Percentiles rank a stretch among this genome's conserved stretches.
phyloP scores from a whole-genome alignment of 2,797 vertebrate genomes.

The Tauraco hartlaubi region DNA sequence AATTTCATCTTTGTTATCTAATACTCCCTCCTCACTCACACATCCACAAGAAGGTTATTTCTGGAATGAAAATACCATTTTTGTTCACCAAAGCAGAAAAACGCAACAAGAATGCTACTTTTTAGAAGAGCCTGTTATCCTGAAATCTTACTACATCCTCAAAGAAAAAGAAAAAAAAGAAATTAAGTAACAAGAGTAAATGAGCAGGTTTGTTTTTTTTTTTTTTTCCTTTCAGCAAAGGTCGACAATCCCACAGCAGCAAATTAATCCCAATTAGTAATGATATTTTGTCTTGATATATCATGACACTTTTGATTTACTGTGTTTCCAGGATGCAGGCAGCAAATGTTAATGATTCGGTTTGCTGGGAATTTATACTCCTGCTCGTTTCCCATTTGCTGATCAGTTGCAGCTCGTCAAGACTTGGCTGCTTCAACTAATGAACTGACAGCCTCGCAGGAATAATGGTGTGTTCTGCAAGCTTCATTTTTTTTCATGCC shows the following conservation, averaged over 20 bases:
- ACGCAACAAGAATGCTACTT: neutral
- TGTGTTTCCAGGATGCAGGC: constrained; percentile 81
- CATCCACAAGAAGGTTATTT: neutral
- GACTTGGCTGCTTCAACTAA: constrained; percentile 82
- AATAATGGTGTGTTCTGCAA: constrained; percentile 77
- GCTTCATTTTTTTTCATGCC: constrained; percentile 67
- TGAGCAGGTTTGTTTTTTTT: constrained; percentile 5
- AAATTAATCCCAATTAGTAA: constrained; percentile 89
- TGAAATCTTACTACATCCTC: neutral
- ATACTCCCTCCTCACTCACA: neutral
- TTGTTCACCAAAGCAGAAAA: neutral
- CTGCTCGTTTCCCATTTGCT: constrained; percentile 85
- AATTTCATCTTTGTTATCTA: neutral
- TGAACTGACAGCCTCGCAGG: constrained; percentile 81
- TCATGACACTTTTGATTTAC: constrained; percentile 85
- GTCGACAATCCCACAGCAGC: constrained; percentile 80
- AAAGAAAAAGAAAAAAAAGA: constrained; percentile 31
- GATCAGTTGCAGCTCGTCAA: constrained; percentile 82
- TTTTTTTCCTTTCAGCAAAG: constrained; percentile 78
- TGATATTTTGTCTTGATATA: constrained; percentile 85
- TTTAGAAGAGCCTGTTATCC: neutral
- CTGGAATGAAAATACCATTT: neutral
- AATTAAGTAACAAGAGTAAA: constrained; percentile 79
- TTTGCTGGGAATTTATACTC: constrained; percentile 84
- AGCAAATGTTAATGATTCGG: constrained; percentile 86